phyloP scores from a whole-genome alignment of 1,140 invertebrate genomes.

The Philotrypesis tridentata region DNA sequence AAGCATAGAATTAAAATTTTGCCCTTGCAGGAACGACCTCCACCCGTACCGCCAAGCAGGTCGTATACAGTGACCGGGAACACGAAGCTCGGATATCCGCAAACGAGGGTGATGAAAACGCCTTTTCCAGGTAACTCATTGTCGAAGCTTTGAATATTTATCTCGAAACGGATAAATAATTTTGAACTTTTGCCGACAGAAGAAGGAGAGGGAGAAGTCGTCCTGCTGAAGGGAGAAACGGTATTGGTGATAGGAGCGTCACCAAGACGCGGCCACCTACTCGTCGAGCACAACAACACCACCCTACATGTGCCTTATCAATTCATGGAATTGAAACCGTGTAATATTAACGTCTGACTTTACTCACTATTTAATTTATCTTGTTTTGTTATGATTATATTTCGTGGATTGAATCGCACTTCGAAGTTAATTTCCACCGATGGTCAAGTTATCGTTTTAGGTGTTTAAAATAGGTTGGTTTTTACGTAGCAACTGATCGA shows the following conservation, averaged over 20 bases:
- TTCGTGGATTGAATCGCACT: background rate
- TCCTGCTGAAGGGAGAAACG: conserved; percentile 85
- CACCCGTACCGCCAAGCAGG: conserved; percentile 90
- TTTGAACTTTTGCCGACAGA: conserved; percentile 63
- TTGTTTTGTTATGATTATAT: background rate
- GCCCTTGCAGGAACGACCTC: conserved; percentile 84
- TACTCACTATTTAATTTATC: conserved; percentile 45
- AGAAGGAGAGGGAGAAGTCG: conserved; percentile 77
- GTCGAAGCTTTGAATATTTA: background rate
- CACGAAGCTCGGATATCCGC: conserved; percentile 94
- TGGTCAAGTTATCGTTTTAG: background rate
- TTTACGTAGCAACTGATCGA: background rate
- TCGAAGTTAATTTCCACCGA: background rate
- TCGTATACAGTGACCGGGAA: conserved; percentile 93
- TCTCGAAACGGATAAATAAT: background rate
- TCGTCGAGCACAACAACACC: conserved; percentile 87
- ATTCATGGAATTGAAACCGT: conserved; percentile 85
- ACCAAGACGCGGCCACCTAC: conserved; percentile 84
- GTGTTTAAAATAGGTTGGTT: background rate
- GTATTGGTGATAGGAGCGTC: conserved; percentile 89
- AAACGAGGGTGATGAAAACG: conserved; percentile 92
- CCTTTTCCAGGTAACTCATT: conserved; percentile 82
- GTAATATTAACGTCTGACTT: conserved; percentile 70
- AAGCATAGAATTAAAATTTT: background rate
- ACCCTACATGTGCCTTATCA: conserved; percentile 91